Evolutionary conservation across 2,797 vertebrate species (phyloP).

Genomic region (Chloroceryle inda): DNA sequence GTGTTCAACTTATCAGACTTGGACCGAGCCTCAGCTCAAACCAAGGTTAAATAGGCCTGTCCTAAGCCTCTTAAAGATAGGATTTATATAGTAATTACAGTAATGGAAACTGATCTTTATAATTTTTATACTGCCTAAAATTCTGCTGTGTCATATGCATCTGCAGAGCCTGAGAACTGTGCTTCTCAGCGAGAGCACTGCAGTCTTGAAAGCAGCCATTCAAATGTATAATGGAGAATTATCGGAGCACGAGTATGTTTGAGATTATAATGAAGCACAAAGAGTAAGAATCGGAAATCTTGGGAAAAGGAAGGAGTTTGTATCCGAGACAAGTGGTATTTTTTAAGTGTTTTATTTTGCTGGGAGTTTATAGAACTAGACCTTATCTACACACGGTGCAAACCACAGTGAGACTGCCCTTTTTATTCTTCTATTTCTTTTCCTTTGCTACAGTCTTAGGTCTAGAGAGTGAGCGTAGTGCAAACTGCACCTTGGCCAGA

Average conservation of each 20-base stretch:
- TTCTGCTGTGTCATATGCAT: constrained; percentile 68
- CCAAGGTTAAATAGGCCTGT: constrained; percentile 67
- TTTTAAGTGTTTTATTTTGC: not conserved
- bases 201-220: constrained; percentile 61
- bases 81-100: constrained; percentile 72
- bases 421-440: not conserved
- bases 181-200: constrained; percentile 18
- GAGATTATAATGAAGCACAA: not conserved
- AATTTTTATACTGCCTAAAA: constrained; percentile 60
- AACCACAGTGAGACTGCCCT: not conserved
- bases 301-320: not conserved
- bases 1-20: constrained; percentile 27
- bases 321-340: not conserved
- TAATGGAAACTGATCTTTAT: constrained; percentile 73
- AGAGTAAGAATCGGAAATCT: not conserved
- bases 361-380: not conserved
- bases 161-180: constrained; percentile 49
- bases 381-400: not conserved
- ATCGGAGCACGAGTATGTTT: not conserved
- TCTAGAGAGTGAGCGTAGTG: not conserved
- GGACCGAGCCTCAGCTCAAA: constrained; percentile 30
- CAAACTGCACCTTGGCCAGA: constrained; percentile 10
- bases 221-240: constrained; percentile 19
- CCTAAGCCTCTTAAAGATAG: constrained; percentile 50
- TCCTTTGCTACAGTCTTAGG: constrained; percentile 34